Evolutionary conservation across 1,140 invertebrate species (phyloP).

Genomic region (Panagrolaimus sp.): DNA sequence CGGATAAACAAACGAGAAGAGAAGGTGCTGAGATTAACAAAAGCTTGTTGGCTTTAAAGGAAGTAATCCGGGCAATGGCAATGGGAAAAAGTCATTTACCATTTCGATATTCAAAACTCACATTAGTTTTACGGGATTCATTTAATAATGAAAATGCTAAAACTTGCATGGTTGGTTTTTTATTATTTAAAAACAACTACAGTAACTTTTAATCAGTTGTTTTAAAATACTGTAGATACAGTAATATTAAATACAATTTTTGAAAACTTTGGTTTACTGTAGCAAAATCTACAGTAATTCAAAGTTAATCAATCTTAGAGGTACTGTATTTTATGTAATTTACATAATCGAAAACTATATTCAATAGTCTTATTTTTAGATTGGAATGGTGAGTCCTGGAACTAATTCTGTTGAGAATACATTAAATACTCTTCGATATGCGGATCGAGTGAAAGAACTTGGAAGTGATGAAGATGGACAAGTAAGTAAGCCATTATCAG

Average conservation of each 20-base stretch:
- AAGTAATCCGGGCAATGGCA: constrained; percentile 92
- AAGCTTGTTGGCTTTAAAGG: constrained; percentile 88
- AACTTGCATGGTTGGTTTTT: constrained; percentile 99
- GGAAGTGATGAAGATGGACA: constrained; percentile 35
- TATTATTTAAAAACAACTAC: too few relatives aligned
- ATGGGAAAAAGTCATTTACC: constrained; percentile 74
- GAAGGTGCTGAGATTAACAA: constrained; percentile 99
- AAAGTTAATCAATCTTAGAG: too few relatives aligned
- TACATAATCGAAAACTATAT: too few relatives aligned
- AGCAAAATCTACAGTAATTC: too few relatives aligned
- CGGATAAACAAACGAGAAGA: constrained; percentile 88
- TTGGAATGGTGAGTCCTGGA: constrained; percentile 94
- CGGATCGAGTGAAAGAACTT: constrained; percentile 61
- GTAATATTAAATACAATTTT: too few relatives aligned
- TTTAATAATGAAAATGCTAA: constrained; percentile 96
- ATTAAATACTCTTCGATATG: constrained; percentile 91
- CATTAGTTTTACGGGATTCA: constrained; percentile 92
- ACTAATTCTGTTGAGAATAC: constrained; percentile 92
- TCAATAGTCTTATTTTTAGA: too few relatives aligned
- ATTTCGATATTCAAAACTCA: constrained; percentile 92
- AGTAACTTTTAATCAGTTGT: too few relatives aligned
- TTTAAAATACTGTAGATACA: too few relatives aligned
- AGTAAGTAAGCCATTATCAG: constrained; percentile 26
- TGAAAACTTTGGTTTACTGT: too few relatives aligned
- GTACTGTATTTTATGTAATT: too few relatives aligned